Evolutionary conservation across 2,797 vertebrate species (phyloP).

Genomic region (Poliocrania exsul): DNA sequence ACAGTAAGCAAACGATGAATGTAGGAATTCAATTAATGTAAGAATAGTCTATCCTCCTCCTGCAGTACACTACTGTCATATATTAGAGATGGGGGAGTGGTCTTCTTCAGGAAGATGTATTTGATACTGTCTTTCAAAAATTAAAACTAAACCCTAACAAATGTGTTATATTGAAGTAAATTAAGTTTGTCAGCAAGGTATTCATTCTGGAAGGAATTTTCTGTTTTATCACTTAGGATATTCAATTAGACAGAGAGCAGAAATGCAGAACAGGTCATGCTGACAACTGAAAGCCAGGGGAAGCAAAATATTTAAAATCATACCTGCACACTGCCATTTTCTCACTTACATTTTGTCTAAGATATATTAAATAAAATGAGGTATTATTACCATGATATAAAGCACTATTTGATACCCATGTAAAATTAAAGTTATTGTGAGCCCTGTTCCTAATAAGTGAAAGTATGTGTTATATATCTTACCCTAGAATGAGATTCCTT

Average conservation of each 20-base stretch:
- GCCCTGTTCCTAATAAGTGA: background rate
- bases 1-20: background rate
- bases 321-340: background rate
- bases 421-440: background rate
- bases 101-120: background rate
- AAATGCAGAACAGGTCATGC: background rate
- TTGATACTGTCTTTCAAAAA: background rate
- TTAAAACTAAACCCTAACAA: background rate
- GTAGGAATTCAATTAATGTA: background rate
- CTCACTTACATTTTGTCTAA: background rate
- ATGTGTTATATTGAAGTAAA: background rate
- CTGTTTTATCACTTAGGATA: background rate
- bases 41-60: background rate
- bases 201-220: background rate
- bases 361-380: background rate
- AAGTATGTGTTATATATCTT: background rate
- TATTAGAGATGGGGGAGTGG: background rate
- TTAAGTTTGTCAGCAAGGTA: background rate
- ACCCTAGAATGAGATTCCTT: background rate
- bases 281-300: background rate
- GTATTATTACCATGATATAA: background rate
- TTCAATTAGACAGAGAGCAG: background rate
- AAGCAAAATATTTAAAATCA: background rate
- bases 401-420: background rate
- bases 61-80: background rate